Evolutionary conservation across 2,797 vertebrate species (phyloP).

Genomic region (Typhlichthys subterraneus): DNA sequence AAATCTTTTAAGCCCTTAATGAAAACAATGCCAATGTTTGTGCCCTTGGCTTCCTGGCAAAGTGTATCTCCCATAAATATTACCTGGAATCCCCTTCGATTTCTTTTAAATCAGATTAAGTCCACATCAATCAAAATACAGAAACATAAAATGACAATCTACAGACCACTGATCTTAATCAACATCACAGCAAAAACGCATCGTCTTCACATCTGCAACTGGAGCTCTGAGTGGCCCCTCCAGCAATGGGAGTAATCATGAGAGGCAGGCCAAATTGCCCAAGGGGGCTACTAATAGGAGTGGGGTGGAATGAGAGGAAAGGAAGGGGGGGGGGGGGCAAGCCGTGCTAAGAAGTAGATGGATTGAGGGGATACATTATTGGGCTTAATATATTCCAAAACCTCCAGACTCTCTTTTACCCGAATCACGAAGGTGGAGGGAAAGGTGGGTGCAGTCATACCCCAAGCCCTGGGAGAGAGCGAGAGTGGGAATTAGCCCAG

Average conservation of each 20-base stretch:
- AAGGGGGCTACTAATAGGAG: conserved; percentile 52
- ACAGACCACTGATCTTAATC: neutral
- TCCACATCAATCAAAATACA: no score
- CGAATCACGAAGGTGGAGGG: conserved; percentile 65
- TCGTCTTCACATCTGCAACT: conserved; percentile 16
- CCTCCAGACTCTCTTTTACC: conserved; percentile 44
- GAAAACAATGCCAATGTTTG: no score
- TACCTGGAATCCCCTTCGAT: no score
- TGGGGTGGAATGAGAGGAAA: conserved; percentile 13
- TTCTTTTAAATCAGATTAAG: no score
- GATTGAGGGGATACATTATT: conserved; percentile 63
- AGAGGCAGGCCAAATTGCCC: conserved; percentile 60
- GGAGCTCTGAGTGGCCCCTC: conserved; percentile 36
- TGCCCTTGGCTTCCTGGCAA: no score
- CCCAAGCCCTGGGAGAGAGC: conserved; percentile 36
- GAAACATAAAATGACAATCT: no score
- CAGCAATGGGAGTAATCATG: conserved; percentile 52
- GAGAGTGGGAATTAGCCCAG: conserved; percentile 2
- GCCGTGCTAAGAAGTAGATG: conserved; percentile 57
- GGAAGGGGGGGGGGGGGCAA: conserved; percentile 28
- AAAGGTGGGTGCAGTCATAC: conserved; percentile 46
- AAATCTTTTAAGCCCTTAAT: no score
- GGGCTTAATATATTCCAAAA: conserved; percentile 63
- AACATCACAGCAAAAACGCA: neutral
- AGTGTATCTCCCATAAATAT: no score